Percentiles rank a stretch among this genome's conserved stretches.
phyloP scores from a whole-genome alignment of 2,888 invertebrate genomes.

The Pseudococcus jackbeardsleyi region DNA sequence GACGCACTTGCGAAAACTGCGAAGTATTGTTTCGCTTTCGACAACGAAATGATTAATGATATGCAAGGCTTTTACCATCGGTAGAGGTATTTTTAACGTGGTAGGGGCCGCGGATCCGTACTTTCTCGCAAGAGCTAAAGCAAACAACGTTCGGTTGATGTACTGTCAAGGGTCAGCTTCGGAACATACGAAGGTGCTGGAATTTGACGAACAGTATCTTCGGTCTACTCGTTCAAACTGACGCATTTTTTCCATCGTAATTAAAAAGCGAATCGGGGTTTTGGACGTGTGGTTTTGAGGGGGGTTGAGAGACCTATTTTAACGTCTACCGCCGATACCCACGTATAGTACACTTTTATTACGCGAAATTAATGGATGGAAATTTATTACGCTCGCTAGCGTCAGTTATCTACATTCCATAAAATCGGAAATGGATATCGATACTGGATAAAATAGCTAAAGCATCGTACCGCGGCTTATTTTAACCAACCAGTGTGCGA shows the following conservation, averaged over 20 bases:
- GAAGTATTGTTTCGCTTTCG: slow-evolving; percentile 47
- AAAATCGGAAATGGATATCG: slow-evolving; percentile 28
- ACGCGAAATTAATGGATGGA: slow-evolving; percentile 22
- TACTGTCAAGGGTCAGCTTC: slow-evolving; percentile 38
- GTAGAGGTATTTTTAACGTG: neutral
- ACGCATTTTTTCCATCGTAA: neutral
- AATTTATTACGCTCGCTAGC: slow-evolving; percentile 13
- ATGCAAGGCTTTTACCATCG: neutral
- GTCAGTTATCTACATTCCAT: slow-evolving; percentile 18
- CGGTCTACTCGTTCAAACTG: neutral
- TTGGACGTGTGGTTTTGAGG: too few species aligned
- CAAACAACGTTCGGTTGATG: slow-evolving; percentile 27
- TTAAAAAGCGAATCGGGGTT: neutral
- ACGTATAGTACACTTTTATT: neutral
- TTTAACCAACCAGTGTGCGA: neutral
- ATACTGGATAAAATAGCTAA: slow-evolving; percentile 16
- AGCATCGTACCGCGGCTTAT: neutral
- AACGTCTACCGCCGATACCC: neutral
- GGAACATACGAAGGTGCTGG: neutral
- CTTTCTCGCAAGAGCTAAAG: neutral
- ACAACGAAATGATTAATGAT: slow-evolving; percentile 52
- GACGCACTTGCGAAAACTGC: slow-evolving; percentile 22
- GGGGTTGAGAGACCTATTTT: neutral
- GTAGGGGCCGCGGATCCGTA: neutral
- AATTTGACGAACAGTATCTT: too few species aligned